Conservation (phyloP, 2,888 invertebrate species). For the Leucophenga maculata region DNA sequence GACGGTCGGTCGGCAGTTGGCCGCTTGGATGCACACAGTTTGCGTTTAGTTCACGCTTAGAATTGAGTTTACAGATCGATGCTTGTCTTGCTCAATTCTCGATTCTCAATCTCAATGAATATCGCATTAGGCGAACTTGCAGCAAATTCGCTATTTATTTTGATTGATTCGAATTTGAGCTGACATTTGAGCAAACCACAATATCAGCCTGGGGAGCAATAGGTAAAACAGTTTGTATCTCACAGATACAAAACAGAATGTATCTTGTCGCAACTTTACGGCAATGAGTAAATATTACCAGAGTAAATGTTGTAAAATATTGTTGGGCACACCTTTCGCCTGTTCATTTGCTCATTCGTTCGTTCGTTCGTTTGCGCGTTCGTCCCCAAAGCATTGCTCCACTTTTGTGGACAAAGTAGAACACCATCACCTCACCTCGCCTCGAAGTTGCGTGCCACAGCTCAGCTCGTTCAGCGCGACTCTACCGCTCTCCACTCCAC, state of each 20-base stretch:
- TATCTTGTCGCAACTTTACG: background rate
- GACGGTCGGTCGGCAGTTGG: background rate
- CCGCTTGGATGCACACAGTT: conserved; percentile 13
- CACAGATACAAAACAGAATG: no score
- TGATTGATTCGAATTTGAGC: no score
- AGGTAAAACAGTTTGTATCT: no score
- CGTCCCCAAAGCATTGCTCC: background rate
- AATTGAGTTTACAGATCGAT: no score
- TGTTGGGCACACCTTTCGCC: conserved; percentile 18
- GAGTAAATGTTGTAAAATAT: conserved; percentile 23
- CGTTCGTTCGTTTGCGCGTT: background rate
- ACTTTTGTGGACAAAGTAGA: no score
- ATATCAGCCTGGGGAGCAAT: no score
- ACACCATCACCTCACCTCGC: background rate
- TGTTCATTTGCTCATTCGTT: background rate
- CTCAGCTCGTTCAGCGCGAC: no score
- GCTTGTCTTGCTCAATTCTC: no score
- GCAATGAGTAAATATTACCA: conserved; percentile 21
- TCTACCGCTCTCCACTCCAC: background rate
- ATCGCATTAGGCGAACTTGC: no score
- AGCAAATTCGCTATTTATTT: no score
- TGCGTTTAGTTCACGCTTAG: background rate
- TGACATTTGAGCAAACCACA: no score
- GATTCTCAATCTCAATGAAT: no score
- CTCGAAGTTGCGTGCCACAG: background rate